phyloP scores from a whole-genome alignment of 2,888 invertebrate genomes.

The Ptychoptera contaminata region DNA sequence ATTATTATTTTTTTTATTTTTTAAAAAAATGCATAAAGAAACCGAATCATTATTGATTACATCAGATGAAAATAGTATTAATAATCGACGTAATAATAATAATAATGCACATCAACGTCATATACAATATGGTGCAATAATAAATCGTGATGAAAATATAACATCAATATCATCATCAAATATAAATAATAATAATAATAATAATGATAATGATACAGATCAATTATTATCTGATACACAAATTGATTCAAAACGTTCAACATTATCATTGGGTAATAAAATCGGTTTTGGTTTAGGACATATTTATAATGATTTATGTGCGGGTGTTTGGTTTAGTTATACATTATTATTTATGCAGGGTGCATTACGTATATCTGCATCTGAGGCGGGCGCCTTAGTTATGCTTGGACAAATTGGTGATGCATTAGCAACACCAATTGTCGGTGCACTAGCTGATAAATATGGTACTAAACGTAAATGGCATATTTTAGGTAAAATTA shows the following conservation, averaged over 20 bases:
- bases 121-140: no score
- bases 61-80: no score
- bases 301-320: conserved; percentile 86
- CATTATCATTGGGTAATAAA: conserved; percentile 25
- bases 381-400: conserved; percentile 46
- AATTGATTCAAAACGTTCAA: conserved; percentile 4
- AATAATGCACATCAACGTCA: no score
- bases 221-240: no score
- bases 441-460: conserved; percentile 68
- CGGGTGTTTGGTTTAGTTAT: conserved; percentile 93
- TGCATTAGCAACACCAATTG: conserved; percentile 71
- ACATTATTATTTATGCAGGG: conserved; percentile 68
- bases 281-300: conserved; percentile 58
- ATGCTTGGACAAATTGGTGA: conserved; percentile 63
- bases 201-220: no score
- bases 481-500: conserved; percentile 60
- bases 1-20: no score
- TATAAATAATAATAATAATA: no score
- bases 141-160: no score
- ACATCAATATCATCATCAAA: no score
- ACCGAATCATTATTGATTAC: no score
- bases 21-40: no score
- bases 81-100: no score
- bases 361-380: conserved; percentile 38
- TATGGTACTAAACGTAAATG: conserved; percentile 64